Evolutionary conservation across 2,113 vertebrate species (phyloP).

Genomic region (Solenodon paradoxus): DNA sequence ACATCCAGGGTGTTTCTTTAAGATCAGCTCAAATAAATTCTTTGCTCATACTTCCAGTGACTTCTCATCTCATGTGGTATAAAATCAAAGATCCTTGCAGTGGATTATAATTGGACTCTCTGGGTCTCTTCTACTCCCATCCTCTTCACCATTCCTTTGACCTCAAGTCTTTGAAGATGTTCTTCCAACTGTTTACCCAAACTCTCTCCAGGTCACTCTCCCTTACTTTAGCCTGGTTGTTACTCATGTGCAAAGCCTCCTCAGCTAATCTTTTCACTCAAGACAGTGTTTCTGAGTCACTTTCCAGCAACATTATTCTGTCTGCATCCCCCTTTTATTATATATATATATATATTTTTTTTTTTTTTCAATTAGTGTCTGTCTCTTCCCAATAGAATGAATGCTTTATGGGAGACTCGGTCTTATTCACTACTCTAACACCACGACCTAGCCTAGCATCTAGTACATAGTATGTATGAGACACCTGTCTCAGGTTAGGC

Average conservation of each 20-base stretch:
- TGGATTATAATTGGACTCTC: not conserved
- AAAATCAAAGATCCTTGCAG: not conserved
- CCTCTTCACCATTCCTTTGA: not conserved
- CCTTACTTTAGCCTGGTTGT: not conserved
- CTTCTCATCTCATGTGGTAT: not conserved
- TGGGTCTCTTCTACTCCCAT: not conserved
- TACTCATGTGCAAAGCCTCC: not conserved
- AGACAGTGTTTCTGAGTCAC: too few relatives aligned
- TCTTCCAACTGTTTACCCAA: not conserved
- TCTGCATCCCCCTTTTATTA: not conserved
- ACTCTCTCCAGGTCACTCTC: not conserved
- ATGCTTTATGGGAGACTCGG: not conserved
- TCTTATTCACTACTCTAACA: not conserved
- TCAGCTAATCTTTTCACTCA: not conserved
- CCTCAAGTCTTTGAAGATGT: not conserved
- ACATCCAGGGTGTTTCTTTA: not conserved
- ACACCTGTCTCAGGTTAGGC: not conserved
- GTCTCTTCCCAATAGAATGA: not conserved
- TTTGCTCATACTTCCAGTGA: not conserved
- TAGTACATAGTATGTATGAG: not conserved
- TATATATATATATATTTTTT: not conserved
- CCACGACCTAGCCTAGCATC: not conserved
- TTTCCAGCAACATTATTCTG: not conserved
- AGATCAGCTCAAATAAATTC: not conserved
- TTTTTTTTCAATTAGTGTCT: too few relatives aligned